phyloP scores from a whole-genome alignment of 2,113 vertebrate genomes.

The Syngnathus typhle region DNA sequence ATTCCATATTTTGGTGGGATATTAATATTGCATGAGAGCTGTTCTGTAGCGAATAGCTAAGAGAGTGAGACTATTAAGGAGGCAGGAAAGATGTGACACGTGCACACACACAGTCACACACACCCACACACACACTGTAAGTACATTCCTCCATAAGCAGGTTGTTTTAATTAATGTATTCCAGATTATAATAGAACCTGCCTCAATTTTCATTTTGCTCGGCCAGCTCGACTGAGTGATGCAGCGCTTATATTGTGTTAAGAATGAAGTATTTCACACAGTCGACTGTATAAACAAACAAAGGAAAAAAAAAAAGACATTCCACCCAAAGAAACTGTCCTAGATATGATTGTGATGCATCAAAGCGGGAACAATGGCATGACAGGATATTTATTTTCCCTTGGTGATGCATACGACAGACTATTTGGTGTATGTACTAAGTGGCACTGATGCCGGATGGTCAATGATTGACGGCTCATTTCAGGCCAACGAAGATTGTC shows the following conservation, averaged over 20 bases:
- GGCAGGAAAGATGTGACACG: constrained; percentile 55
- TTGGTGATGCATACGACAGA: constrained; percentile 41
- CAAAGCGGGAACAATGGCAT: constrained; percentile 33
- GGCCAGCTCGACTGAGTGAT: constrained; percentile 25
- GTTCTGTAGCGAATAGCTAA: constrained; percentile 77
- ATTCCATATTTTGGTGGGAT: constrained; percentile 75
- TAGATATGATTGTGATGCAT: constrained; percentile 35
- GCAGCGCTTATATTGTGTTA: constrained; percentile 49
- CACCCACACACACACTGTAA: constrained; percentile 21
- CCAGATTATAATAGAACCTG: constrained; percentile 58
- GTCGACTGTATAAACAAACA: constrained; percentile 41
- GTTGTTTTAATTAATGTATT: constrained; percentile 66
- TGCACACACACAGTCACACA: constrained; percentile 9
- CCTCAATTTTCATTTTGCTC: constrained; percentile 51
- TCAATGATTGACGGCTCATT: constrained; percentile 34
- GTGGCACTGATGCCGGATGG: constrained; percentile 19
- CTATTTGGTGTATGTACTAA: constrained; percentile 39
- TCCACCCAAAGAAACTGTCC: constrained; percentile 10
- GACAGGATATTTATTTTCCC: constrained; percentile 44
- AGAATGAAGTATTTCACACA: constrained; percentile 51
- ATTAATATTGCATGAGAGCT: constrained; percentile 79
- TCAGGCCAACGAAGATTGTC: constrained; percentile 22
- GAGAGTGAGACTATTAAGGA: constrained; percentile 71
- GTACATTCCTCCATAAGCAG: constrained; percentile 28
- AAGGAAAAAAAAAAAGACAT: constrained; percentile 27